Base-by-base conservation (phyloP, 2,113 vertebrate genomes). In the Rousettus leschenaultii region DNA sequence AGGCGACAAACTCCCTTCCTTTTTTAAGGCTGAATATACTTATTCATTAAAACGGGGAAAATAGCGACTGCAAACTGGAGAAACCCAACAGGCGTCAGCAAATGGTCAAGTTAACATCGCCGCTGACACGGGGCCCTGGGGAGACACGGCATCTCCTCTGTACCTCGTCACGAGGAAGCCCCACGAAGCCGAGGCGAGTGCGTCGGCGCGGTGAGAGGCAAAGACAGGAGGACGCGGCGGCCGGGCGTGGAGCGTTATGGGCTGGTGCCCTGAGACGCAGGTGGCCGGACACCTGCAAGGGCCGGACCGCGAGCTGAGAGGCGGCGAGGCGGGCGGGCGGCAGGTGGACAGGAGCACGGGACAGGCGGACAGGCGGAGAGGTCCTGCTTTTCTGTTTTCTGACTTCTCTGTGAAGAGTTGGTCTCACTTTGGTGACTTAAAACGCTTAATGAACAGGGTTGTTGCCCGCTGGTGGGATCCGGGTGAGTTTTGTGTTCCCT, bases 151-250 rank as follows among this genome's bases (percentile, higher is more conserved):
- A 2, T 10, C 22, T 2, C 51, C 33, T 33, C 24, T 3, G 3
- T 0, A 4, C 48, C 45, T 19, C 0, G 7, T 51, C 40, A 10
- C 1, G 1, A 5, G 33, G 8, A 19, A 19, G 18, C 28, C 30
- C 26, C 22, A 1, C 21, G 33, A 9, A 45, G 45, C 86, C 65
- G 1, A n/a, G 51, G 0, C 0, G 24, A 33, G 59, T 30, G 13
- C 3, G 21, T 59, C 63, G 11, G 2, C 13, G 2, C 21, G 2
- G 7, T 3, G 0, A 61, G 45, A 40, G 22, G 33, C 7, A 5
- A 65, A 28, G 45, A 55, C 33, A 0, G 19, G 43, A 45, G 43
- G 43, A 45, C 9, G 7, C 43, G 43, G 43, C 7, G 7, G 43
- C 40, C 9, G 43, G 43, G 43, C 43, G 9, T 9, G 43, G 43